Percentiles rank a stretch among this genome's conserved stretches.
Conservation (phyloP, 2,797 vertebrate genomes). For the Gymnoscopelus microlampas region DNA sequence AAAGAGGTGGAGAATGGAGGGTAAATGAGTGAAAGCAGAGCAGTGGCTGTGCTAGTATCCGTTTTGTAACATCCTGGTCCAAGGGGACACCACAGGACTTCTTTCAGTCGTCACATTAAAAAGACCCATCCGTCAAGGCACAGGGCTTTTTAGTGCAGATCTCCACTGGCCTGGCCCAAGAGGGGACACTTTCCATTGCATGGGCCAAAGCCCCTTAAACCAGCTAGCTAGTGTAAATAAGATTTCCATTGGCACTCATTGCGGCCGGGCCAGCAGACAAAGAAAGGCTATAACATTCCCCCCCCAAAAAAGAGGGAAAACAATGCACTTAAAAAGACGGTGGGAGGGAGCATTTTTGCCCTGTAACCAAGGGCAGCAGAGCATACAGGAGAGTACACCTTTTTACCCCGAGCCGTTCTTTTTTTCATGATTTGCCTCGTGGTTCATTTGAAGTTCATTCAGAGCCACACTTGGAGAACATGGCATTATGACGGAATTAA, state of each 20-base stretch:
- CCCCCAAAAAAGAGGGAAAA: conserved; percentile 38
- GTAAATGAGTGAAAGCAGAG: conserved; percentile 18
- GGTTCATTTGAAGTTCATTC: conserved; percentile 48
- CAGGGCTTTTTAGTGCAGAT: conserved; percentile 32
- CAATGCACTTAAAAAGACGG: conserved; percentile 50
- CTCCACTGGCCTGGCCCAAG: conserved; percentile 46
- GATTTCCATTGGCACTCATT: conserved; percentile 53
- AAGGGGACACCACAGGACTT: conserved; percentile 57
- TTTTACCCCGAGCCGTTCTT: conserved; percentile 19
- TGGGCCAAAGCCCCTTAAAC: conserved; percentile 52
- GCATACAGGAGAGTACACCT: conserved; percentile 28
- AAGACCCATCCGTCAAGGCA: conserved; percentile 67
- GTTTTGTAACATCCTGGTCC: conserved; percentile 60
- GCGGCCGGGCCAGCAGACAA: conserved; percentile 49
- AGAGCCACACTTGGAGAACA: conserved; percentile 13
- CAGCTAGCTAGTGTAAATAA: conserved; percentile 66
- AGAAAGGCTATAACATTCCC: conserved; percentile 43
- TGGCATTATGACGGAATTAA: conserved; percentile 23
- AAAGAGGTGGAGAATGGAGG: conserved; percentile 53
- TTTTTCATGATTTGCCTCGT: conserved; percentile 3
- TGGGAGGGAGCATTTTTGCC: conserved; percentile 34
- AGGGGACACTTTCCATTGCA: conserved; percentile 58
- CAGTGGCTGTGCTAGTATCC: conserved; percentile 38
- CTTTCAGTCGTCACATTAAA: conserved; percentile 72
- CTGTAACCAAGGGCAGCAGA: conserved; percentile 36